Evolutionary conservation across 2,888 invertebrate species (phyloP), one percentile per base, ranked within the genome.

Genomic region (Catocala nupta): DNA sequence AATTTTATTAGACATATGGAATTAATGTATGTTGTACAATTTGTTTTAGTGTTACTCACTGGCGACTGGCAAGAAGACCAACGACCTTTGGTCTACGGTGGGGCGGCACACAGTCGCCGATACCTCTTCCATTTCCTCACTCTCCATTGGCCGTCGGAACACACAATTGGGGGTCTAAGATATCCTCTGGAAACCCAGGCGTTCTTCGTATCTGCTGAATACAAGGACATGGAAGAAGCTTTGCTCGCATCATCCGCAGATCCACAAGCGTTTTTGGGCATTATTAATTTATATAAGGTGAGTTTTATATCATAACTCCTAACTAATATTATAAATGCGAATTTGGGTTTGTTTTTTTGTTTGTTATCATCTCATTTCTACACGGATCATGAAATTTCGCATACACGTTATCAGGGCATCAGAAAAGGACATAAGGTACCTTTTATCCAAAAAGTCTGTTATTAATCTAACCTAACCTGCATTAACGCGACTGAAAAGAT

Each of bases 121-220:
- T 93, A 92, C 62, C 43, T 87, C 1, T 92, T 92, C 72, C 84
- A 91, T 63, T 91, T 89, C 0, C 54, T 92, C 36, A 74, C 80
- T 7, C 36, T 91, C 0, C 90, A 86, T 57, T 85, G 87, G 81
- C 92, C 91, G 0, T 91, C 92, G 0, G 92, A 93, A 53, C 92
- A 93, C 55, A 78, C 78, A 0, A 76, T 92, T 4, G 87, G 81
- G 0, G 81, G 80, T 0, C 57, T 88, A 0, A 78, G 80, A 43
- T 91, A 83, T 69, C 92, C 92, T 0, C 44, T 92, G 51, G 92
- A 93, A 68, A 88, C 75, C 13, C 92, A 92, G 72, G 79, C 80
- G 0, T 52, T 88, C 5, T 88, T 87, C 59, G 71, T 91, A 47
- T 88, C 92, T 1, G 86, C 88, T 0, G 90, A 92, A 44, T 91